A percentile compares a stretch with the other conserved stretches of the same genome.
These are phyloP conservation scores for Hyla sarda DNA, from an alignment of 2,113 vertebrate species.

Conservation along the genomic window DNA sequence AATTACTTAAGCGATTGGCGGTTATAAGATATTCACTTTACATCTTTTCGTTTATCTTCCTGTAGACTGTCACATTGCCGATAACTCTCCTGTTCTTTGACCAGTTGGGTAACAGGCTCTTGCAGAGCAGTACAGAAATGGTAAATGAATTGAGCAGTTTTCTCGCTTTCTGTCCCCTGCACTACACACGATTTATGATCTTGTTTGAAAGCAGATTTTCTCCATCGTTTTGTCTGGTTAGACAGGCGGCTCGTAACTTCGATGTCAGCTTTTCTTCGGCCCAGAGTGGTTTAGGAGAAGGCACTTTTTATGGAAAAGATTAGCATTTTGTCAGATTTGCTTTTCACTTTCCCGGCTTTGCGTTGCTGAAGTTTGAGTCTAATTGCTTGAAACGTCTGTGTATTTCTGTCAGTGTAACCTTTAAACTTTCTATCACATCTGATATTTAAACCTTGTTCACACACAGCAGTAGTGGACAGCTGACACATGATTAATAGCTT, in stretches of 20 bases:
- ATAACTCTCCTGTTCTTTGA: background rate
- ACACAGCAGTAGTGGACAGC: slow-evolving; percentile 64
- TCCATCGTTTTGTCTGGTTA: slow-evolving; percentile 77
- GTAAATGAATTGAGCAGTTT: slow-evolving; percentile 67
- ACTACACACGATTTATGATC: slow-evolving; percentile 73
- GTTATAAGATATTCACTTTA: background rate
- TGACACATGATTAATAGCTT: slow-evolving; percentile 60
- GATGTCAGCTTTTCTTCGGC: slow-evolving; percentile 73
- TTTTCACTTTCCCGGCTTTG: slow-evolving; percentile 72
- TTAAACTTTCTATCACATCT: slow-evolving; percentile 73
- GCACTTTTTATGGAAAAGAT: slow-evolving; percentile 70
- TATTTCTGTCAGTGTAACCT: slow-evolving; percentile 70
- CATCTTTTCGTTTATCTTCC: background rate
- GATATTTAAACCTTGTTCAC: slow-evolving; percentile 62
- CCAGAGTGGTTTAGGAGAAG: slow-evolving; percentile 74
- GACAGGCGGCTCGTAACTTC: slow-evolving; percentile 76
- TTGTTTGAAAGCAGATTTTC: slow-evolving; percentile 77
- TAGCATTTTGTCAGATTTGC: slow-evolving; percentile 79
- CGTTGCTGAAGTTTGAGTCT: slow-evolving; percentile 69
- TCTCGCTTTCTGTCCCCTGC: slow-evolving; percentile 67
- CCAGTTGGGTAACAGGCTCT: slow-evolving; percentile 48
- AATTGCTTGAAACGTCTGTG: slow-evolving; percentile 65
- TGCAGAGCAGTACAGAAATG: slow-evolving; percentile 63
- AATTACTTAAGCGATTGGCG: background rate
- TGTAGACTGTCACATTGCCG: background rate